Base-by-base conservation (phyloP, 2,797 vertebrate species). In the Cossypha caffra region DNA sequence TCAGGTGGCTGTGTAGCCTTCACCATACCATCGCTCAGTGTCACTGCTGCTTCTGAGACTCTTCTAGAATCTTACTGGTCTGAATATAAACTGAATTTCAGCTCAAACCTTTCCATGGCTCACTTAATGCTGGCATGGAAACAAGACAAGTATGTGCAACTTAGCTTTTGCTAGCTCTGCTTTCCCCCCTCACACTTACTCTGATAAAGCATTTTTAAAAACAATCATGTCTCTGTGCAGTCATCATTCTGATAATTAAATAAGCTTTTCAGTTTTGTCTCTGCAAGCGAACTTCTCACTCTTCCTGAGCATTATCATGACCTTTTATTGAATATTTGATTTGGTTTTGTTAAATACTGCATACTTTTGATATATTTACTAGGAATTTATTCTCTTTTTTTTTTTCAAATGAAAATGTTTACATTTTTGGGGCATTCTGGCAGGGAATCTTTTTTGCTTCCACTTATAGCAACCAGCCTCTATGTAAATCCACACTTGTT, bases 111-210 rank as follows among this genome's bases (percentile, higher is more conserved):
- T 77, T 13, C 4, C 4, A 51, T 48, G 23, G 31, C 37, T 93
- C 24, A 29, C 62, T 78, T 66, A 50, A 24, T 62, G 68, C 73
- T 80, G 86, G 61, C 58, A 59, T 73, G 77, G 91, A 92, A 90
- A 90, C 57, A 81, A 77, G 72, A 66, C 38, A 33, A 64, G 23
- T 78, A 8, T 31, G 43, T 87, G 59, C 63, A 84, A 47, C 38
- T 64, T 50, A 1, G 31, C n/a, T 61, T 66, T 35, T 82, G 31
- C 37, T 90, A 28, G 7, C 25, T 94, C 23, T 68, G 4, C 29
- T 57, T 78, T 71, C 4, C 11, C 26, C 24, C 42, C 21, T 76
- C 31, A 9, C 6, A 2, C 40, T 66, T 80, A 28, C 8, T 66
- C 45, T 43, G 43, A 42, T 20, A 26, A 69, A 86, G 33, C 23